phyloP scores from a whole-genome alignment of 2,888 invertebrate species.

The Neoascia interrupta region DNA sequence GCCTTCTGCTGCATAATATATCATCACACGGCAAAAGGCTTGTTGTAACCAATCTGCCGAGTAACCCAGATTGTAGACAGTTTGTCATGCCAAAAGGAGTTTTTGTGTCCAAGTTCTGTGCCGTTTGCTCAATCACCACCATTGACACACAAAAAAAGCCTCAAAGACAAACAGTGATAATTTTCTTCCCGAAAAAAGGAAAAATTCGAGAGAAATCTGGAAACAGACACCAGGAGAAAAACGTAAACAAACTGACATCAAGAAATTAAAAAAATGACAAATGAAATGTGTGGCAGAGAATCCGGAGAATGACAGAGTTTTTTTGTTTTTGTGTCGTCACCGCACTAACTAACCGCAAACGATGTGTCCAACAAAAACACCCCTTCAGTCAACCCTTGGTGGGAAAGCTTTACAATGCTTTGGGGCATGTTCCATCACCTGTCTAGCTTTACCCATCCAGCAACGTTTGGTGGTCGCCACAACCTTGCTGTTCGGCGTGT shows the following conservation, averaged over 20 bases:
- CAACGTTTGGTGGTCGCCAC: conserved; percentile 6
- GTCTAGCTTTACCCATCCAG: conserved; percentile 4
- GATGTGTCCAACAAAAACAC: conserved; percentile 35
- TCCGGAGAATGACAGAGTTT: conserved; percentile 5
- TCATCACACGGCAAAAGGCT: conserved; percentile 51
- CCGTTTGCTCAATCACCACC: conserved; percentile 46
- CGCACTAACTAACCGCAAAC: conserved; percentile 62
- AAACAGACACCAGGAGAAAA: neutral
- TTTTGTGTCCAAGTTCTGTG: conserved; percentile 16
- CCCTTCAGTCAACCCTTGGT: conserved; percentile 49
- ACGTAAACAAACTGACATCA: conserved; percentile 36
- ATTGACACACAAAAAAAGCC: conserved; percentile 58
- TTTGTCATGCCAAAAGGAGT: conserved; percentile 64
- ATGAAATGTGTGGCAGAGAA: conserved; percentile 51
- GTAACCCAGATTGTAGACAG: conserved; percentile 62
- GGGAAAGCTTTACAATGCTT: conserved; percentile 4
- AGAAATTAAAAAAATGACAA: conserved; percentile 65
- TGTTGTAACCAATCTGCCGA: conserved; percentile 62
- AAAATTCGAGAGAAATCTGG: neutral
- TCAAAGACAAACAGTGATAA: conserved; percentile 49
- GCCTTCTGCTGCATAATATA: conserved; percentile 40
- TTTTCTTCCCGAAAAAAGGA: conserved; percentile 19
- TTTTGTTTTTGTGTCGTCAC: conserved; percentile 22
- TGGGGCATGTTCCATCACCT: conserved; percentile 5
- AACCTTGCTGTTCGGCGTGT: conserved; percentile 42